phyloP scores from a whole-genome alignment of 2,113 vertebrate genomes.

The Lipophrys pholis region DNA sequence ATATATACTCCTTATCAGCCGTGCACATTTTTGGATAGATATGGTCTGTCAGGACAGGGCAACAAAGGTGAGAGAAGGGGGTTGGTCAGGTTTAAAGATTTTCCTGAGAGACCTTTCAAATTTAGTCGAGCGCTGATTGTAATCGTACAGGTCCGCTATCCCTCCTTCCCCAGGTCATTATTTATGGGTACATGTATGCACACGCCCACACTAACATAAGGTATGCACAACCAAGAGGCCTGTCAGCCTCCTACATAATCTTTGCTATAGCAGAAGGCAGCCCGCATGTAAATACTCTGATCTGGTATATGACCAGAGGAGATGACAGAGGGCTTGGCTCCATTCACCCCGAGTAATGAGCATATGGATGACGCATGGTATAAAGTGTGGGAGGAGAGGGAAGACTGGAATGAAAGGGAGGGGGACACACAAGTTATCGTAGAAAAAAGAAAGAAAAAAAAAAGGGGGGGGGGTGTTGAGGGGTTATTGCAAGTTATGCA shows the following conservation, averaged over 20 bases:
- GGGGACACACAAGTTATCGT: conserved; percentile 11
- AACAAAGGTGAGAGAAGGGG: background rate
- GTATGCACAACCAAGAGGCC: conserved; percentile 41
- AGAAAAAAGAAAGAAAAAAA: background rate
- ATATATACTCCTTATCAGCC: background rate
- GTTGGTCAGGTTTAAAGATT: background rate
- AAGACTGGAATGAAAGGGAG: conserved; percentile 20
- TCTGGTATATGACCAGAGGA: conserved; percentile 58
- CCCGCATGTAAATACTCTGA: conserved; percentile 64
- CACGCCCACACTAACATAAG: conserved; percentile 50
- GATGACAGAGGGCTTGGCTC: conserved; percentile 63
- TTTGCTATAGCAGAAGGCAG: conserved; percentile 39
- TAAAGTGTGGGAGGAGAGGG: conserved; percentile 39
- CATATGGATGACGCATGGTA: conserved; percentile 40
- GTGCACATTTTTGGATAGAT: background rate
- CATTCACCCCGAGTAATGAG: conserved; percentile 42
- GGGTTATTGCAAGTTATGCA: conserved; percentile 22
- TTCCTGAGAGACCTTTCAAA: background rate
- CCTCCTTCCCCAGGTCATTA: conserved; percentile 30
- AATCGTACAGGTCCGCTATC: background rate
- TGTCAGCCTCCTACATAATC: conserved; percentile 46
- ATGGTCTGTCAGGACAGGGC: background rate
- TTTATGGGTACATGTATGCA: conserved; percentile 23
- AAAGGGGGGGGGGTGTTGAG: background rate
- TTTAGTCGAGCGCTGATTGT: conserved; percentile 1